Percentiles rank a stretch among this genome's conserved stretches.
Conservation (phyloP, 2,113 vertebrate genomes). For the Himantopus leucocephalus region DNA sequence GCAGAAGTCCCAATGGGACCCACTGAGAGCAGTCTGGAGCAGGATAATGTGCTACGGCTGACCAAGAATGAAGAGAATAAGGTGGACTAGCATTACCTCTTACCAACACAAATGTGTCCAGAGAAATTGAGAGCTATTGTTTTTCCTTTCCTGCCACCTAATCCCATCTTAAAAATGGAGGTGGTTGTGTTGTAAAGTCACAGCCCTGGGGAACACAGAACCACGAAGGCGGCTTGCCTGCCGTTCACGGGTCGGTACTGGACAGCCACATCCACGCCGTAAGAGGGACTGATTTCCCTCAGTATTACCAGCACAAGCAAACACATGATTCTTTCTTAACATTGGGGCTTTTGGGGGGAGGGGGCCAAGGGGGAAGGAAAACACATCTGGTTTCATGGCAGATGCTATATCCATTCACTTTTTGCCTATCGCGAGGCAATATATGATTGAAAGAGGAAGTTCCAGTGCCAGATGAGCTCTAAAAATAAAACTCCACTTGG, state of each 20-base stretch:
- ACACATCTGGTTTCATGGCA: background rate
- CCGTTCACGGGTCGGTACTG: background rate
- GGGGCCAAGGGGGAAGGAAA: background rate
- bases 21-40: background rate
- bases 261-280: background rate
- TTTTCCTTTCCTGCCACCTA: background rate
- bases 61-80: background rate
- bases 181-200: background rate
- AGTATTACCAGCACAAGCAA: background rate
- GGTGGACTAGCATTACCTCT: background rate
- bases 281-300: background rate
- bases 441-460: background rate
- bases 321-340: background rate
- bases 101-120: background rate
- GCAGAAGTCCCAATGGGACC: background rate
- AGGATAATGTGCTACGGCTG: background rate
- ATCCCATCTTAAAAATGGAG: background rate
- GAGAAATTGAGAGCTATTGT: background rate
- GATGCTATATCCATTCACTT: background rate
- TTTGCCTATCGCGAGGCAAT: background rate
- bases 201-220: background rate
- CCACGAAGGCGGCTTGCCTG: background rate
- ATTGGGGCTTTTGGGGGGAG: background rate
- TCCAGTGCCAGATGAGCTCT: background rate
- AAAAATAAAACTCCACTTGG: background rate